Percentiles rank a stretch among this genome's conserved stretches.
Evolutionary conservation across 2,113 vertebrate genomes (phyloP).

Genomic region (Piaya cayana): DNA sequence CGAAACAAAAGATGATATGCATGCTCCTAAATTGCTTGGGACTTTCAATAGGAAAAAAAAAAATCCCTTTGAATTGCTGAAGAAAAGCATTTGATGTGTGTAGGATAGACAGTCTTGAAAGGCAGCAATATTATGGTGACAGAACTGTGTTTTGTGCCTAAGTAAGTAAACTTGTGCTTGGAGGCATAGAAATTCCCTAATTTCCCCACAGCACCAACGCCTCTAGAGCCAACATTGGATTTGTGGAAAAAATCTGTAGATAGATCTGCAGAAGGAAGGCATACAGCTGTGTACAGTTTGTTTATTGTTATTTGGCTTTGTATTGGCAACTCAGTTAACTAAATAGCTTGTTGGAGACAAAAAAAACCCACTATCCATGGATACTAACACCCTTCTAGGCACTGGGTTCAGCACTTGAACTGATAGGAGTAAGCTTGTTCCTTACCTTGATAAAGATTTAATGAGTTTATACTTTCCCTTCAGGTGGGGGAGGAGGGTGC

Average conservation of each 20-base stretch:
- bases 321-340: neutral
- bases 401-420: neutral
- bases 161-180: constrained; percentile 4
- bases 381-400: neutral
- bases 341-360: neutral
- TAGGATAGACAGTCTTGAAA: neutral
- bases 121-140: constrained; percentile 25
- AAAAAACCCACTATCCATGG: neutral
- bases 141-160: neutral
- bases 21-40: neutral
- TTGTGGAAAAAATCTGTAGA: constrained; percentile 23
- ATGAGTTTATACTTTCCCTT: neutral
- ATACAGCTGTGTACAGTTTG: constrained; percentile 9
- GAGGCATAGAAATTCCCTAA: neutral
- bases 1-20: neutral
- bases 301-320: neutral
- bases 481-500: neutral
- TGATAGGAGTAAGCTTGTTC: neutral
- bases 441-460: neutral
- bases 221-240: neutral
- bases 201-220: constrained; percentile 1
- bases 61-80: neutral
- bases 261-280: neutral
- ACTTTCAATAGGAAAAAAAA: neutral
- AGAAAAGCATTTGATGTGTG: neutral